Evolutionary conservation across 2,888 invertebrate species (phyloP).

Genomic region (Ichneumoninae sp.): DNA sequence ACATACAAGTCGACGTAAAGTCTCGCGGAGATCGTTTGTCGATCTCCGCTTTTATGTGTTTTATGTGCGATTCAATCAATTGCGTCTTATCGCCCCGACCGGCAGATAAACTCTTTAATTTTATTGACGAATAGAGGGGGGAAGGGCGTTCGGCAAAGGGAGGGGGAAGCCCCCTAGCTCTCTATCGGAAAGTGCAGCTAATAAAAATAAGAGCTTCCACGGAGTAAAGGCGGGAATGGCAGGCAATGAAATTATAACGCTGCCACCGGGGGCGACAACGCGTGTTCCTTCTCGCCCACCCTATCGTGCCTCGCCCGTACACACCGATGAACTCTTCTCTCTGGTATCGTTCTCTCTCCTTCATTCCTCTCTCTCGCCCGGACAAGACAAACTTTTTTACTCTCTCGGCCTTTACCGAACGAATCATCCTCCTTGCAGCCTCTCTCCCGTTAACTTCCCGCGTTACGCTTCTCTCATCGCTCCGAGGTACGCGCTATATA

Average conservation of each 20-base stretch:
- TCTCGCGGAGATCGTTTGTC: no score
- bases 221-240: slow-evolving; percentile 6
- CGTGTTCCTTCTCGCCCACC: slow-evolving; percentile 37
- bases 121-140: slow-evolving; percentile 33
- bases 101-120: slow-evolving; percentile 45
- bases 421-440: not conserved
- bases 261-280: slow-evolving; percentile 57
- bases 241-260: slow-evolving; percentile 56
- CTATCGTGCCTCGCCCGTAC: slow-evolving; percentile 25
- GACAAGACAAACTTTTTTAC: slow-evolving; percentile 46
- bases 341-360: not conserved
- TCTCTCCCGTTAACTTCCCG: slow-evolving; percentile 44
- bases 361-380: slow-evolving; percentile 15
- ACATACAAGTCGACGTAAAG: no score
- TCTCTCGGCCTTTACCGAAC: slow-evolving; percentile 26
- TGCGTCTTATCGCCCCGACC: not conserved
- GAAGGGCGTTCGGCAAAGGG: not conserved
- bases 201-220: slow-evolving; percentile 12
- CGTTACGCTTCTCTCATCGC: slow-evolving; percentile 51
- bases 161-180: not conserved
- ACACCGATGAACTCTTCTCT: slow-evolving; percentile 27
- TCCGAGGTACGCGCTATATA: slow-evolving; percentile 7
- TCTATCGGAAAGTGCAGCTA: slow-evolving; percentile 16
- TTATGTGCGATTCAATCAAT: not conserved
- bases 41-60: no score